These are phyloP conservation scores for Cnemophilus loriae DNA, from an alignment of 2,113 vertebrate species.

Conservation along the genomic window DNA sequence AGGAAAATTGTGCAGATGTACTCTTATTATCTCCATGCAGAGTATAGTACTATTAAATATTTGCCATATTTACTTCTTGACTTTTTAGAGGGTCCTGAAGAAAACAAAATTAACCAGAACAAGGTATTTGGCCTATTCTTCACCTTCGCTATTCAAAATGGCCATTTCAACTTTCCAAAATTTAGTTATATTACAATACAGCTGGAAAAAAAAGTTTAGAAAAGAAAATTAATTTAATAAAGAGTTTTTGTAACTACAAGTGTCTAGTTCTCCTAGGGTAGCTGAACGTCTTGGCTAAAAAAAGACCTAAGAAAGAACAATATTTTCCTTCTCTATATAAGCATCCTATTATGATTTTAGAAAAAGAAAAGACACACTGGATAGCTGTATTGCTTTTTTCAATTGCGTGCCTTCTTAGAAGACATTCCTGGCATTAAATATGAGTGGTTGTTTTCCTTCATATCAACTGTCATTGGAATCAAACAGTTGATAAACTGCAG, in stretches of 20 bases:
- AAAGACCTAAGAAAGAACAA: background rate
- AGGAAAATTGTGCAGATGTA: background rate
- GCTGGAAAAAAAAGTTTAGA: background rate
- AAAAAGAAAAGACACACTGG: background rate
- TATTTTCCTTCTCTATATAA: background rate
- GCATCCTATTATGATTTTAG: background rate
- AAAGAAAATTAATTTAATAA: background rate
- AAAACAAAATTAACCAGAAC: background rate
- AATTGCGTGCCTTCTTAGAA: background rate
- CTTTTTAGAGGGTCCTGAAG: background rate
- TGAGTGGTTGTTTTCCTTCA: background rate
- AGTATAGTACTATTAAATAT: background rate
- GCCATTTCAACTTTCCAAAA: background rate
- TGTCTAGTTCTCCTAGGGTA: background rate
- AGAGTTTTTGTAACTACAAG: background rate
- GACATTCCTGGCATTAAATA: background rate
- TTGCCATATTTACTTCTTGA: background rate
- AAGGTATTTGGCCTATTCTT: background rate
- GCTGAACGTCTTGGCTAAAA: background rate
- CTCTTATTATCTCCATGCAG: background rate
- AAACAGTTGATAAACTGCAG: background rate
- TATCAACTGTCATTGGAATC: background rate
- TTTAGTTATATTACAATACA: background rate
- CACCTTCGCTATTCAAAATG: background rate
- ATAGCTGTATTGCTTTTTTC: background rate